A percentile compares a stretch with the other conserved stretches of the same genome.
Conservation (phyloP, 2,113 vertebrate genomes). For the Cyanoderma ruficeps region DNA sequence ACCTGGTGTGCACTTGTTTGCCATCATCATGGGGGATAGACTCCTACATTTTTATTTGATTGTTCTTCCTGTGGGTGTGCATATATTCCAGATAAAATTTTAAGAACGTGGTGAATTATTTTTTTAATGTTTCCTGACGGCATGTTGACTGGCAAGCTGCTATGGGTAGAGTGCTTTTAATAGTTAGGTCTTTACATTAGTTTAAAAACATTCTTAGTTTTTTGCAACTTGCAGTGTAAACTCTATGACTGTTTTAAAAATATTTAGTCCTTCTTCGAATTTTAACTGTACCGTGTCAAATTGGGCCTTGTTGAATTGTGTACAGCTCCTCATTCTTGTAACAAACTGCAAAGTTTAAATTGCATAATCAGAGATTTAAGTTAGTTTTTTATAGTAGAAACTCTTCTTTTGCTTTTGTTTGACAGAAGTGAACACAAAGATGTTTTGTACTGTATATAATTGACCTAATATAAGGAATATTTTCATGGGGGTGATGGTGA, state of each 20-base stretch:
- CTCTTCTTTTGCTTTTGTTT: background rate
- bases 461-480: background rate
- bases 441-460: background rate
- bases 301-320: background rate
- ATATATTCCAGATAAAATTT: background rate
- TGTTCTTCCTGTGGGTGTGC: background rate
- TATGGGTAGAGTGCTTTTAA: background rate
- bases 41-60: background rate
- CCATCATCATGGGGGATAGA: background rate
- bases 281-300: background rate
- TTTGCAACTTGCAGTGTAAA: background rate
- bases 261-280: background rate
- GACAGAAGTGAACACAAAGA: background rate
- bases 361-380: background rate
- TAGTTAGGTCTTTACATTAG: background rate
- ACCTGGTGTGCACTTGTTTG: background rate
- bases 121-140: background rate
- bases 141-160: background rate
- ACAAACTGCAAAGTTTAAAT: background rate
- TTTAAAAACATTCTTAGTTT: background rate
- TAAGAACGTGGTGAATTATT: background rate
- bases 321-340: background rate
- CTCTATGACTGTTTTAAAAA: background rate
- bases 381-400: background rate
- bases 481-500: background rate